phyloP scores from a whole-genome alignment of 2,797 vertebrate genomes.

The Vipera latastei region DNA sequence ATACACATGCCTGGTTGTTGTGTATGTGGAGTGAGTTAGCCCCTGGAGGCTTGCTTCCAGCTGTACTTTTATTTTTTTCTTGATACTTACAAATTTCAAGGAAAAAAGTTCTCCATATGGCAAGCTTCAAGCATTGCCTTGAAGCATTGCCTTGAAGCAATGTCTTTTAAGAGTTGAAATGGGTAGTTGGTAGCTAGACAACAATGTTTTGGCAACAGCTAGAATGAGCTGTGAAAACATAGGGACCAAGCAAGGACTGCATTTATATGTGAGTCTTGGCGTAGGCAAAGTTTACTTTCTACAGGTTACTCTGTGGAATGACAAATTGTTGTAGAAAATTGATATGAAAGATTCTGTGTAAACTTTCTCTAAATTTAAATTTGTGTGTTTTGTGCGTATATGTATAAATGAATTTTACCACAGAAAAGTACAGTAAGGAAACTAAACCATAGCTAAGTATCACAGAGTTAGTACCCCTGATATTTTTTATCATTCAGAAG shows the following conservation, averaged over 20 bases:
- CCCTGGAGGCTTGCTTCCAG: background rate
- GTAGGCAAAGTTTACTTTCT: background rate
- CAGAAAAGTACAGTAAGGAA: background rate
- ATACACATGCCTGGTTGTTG: background rate
- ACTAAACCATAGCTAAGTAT: background rate
- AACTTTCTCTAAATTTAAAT: background rate
- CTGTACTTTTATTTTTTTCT: background rate
- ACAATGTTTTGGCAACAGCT: background rate
- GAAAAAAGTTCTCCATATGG: background rate
- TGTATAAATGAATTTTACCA: background rate
- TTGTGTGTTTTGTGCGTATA: background rate
- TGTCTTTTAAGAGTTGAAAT: background rate
- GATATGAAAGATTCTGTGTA: background rate
- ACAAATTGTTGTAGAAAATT: background rate
- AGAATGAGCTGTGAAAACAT: background rate
- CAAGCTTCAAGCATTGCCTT: background rate
- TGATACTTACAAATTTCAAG: background rate
- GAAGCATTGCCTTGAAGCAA: background rate
- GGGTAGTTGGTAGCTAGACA: background rate
- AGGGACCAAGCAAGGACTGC: background rate
- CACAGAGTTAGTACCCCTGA: background rate
- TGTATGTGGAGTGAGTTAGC: background rate
- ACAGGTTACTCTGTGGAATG: background rate
- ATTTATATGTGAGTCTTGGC: background rate
- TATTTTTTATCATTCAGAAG: background rate